Evolutionary conservation across 2,888 invertebrate species (phyloP).

Genomic region (Megalurothrips usitatus): DNA sequence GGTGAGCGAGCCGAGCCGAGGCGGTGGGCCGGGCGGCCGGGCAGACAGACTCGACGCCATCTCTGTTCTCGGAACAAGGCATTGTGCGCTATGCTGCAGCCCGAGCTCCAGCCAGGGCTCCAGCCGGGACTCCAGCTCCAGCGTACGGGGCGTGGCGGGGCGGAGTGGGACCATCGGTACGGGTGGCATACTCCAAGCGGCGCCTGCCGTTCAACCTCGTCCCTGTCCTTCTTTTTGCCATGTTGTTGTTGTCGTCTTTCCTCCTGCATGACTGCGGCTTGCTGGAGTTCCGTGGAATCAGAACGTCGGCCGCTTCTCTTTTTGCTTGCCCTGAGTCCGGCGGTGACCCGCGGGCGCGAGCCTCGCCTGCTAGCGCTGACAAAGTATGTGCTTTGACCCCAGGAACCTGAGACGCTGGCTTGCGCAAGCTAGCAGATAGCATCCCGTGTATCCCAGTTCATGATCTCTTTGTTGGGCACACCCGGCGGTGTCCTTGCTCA

Average conservation of each 20-base stretch:
- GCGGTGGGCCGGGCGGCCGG: not conserved
- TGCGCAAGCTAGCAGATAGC: no score
- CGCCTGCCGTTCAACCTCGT: not conserved
- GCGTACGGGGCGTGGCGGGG: not conserved
- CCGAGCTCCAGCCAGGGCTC: not conserved
- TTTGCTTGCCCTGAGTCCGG: no score
- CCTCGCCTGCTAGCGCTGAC: not conserved
- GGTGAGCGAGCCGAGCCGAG: not conserved
- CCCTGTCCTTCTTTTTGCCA: not conserved
- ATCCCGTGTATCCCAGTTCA: no score
- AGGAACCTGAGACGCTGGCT: not conserved
- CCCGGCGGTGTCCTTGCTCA: no score
- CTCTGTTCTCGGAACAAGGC: slow-evolving; percentile 19
- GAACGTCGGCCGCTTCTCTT: not conserved
- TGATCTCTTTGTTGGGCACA: no score
- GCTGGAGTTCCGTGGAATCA: not conserved
- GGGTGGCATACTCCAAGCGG: not conserved
- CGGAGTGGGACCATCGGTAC: not conserved
- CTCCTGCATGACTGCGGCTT: no score
- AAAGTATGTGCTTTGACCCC: not conserved
- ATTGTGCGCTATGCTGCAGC: slow-evolving; percentile 13
- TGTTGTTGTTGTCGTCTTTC: not conserved
- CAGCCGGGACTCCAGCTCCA: not conserved
- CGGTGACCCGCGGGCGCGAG: no score
- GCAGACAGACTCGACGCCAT: not conserved